Percentiles rank a stretch among this genome's conserved stretches.
Conservation (phyloP, 2,797 vertebrate genomes). For the Sardinella longiceps region DNA sequence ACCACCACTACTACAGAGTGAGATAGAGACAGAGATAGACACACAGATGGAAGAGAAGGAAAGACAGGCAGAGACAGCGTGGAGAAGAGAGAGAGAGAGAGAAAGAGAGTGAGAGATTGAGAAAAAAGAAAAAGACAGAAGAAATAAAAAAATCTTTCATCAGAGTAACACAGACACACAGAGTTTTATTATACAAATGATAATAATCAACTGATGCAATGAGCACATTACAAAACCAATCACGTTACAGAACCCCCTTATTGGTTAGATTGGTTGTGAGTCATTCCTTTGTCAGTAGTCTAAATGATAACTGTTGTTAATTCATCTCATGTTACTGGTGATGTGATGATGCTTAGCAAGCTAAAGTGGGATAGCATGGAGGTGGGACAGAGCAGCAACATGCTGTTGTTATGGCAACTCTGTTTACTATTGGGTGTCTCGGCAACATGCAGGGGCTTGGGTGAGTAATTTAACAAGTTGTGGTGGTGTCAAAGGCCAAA, state of each 20-base stretch:
- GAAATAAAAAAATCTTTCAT: background rate
- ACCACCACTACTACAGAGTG: conserved; percentile 69
- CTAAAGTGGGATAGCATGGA: background rate
- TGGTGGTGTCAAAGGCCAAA: too few relatives aligned
- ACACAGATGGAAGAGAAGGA: background rate
- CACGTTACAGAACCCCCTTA: background rate
- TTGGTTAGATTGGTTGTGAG: background rate
- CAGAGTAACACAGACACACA: background rate
- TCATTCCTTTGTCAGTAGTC: background rate
- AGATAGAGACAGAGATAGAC: background rate
- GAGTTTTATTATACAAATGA: background rate
- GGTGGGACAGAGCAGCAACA: background rate
- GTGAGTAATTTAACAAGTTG: background rate
- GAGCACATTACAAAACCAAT: background rate
- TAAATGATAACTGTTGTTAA: background rate
- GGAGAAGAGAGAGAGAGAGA: conserved; percentile 26
- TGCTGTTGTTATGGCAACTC: background rate
- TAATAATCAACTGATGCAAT: background rate
- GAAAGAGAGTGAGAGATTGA: background rate
- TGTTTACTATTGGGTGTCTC: background rate
- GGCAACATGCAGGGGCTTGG: background rate
- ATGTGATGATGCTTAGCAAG: background rate
- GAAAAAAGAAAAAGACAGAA: background rate
- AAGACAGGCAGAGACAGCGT: conserved; percentile 30
- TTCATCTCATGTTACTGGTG: background rate